Conservation (phyloP, 2,113 vertebrate genomes). For the Amia ocellicauda region DNA sequence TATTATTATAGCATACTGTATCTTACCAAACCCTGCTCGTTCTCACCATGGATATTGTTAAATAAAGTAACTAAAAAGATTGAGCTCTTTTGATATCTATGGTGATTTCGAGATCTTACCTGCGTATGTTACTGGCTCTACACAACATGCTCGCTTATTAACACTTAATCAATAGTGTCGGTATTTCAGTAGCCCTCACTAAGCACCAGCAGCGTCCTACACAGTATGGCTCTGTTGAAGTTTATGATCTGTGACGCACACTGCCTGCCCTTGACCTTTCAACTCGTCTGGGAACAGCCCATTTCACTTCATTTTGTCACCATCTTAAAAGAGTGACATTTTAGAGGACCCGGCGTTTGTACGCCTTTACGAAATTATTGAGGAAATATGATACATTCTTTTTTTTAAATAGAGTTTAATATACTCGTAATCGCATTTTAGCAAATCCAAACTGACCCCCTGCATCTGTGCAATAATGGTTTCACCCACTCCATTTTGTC, state of each 20-base stretch:
- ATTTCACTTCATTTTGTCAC: slow-evolving; percentile 23
- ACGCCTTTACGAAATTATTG: neutral
- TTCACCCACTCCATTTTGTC: slow-evolving; percentile 25
- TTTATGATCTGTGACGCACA: neutral
- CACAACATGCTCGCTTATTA: slow-evolving; percentile 57
- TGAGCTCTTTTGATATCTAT: too few relatives aligned
- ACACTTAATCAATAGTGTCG: too few relatives aligned
- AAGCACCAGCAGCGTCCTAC: too few relatives aligned
- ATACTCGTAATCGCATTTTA: neutral
- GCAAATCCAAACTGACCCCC: neutral
- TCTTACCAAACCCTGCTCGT: too few relatives aligned
- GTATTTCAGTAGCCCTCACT: too few relatives aligned
- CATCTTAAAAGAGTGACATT: neutral
- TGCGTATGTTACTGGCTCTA: slow-evolving; percentile 56
- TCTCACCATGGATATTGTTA: too few relatives aligned
- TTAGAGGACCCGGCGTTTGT: too few relatives aligned
- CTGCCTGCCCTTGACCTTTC: slow-evolving; percentile 63
- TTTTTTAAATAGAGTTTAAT: neutral
- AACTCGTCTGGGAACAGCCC: slow-evolving; percentile 48
- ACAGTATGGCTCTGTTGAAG: too few relatives aligned
- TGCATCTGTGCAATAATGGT: slow-evolving; percentile 9
- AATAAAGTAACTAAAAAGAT: too few relatives aligned
- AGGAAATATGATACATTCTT: neutral
- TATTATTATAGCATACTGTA: too few relatives aligned
- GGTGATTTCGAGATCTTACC: too few relatives aligned